phyloP scores from a whole-genome alignment of 2,113 vertebrate species.

The Lophius piscatorius region DNA sequence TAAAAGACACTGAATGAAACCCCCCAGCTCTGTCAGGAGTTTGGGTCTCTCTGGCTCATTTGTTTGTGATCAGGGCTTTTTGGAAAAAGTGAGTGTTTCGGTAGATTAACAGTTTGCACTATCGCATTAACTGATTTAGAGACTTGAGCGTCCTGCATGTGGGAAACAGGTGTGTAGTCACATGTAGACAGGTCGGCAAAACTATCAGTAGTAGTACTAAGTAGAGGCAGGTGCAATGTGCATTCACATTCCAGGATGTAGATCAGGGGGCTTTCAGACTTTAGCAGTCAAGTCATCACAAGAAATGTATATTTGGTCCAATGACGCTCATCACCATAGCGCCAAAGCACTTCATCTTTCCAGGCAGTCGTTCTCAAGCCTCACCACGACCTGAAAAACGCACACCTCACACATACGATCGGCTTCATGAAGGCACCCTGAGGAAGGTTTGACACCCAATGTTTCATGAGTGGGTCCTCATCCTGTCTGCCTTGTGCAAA shows the following conservation, averaged over 20 bases:
- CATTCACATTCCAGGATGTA: neutral
- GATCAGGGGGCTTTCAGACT: constrained; percentile 5
- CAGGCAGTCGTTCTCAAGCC: neutral
- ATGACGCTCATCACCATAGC: too few relatives aligned
- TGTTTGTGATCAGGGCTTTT: neutral
- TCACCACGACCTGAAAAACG: neutral
- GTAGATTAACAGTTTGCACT: neutral
- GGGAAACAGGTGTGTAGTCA: neutral
- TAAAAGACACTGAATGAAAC: neutral
- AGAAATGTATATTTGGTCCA: neutral
- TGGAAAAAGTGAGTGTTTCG: neutral
- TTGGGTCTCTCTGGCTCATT: neutral
- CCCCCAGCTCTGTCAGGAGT: neutral
- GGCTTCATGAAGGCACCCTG: too few relatives aligned
- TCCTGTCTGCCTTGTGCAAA: too few relatives aligned
- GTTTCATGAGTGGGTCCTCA: too few relatives aligned
- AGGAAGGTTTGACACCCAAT: too few relatives aligned
- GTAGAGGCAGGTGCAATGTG: neutral
- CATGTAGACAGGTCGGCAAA: neutral
- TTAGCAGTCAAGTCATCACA: constrained; percentile 1
- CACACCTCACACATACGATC: too few relatives aligned
- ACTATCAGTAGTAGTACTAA: neutral
- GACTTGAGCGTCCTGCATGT: neutral
- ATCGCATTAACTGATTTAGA: neutral
- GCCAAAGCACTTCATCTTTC: too few relatives aligned